These are phyloP conservation scores for Nematolebias whitei DNA, from an alignment of 2,113 vertebrate species.

Conservation along the genomic window DNA sequence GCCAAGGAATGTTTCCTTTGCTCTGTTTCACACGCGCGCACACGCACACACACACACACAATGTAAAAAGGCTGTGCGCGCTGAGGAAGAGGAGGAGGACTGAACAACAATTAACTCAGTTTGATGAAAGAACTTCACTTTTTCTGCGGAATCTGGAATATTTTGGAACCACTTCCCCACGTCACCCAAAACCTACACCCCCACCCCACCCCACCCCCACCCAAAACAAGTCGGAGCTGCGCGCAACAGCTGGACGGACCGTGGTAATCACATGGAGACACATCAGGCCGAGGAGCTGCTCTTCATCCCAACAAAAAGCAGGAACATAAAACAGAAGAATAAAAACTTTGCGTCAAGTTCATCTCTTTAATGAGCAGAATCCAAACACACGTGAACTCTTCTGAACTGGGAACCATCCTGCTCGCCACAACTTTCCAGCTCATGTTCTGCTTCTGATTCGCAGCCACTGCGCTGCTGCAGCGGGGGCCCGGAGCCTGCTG, in stretches of 20 bases:
- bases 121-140: constrained; percentile 24
- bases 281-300: neutral
- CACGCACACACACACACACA: constrained; percentile 62
- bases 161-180: constrained; percentile 19
- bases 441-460: no score
- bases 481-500: constrained; percentile 40
- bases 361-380: no score
- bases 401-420: no score
- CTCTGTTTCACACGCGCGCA: constrained; percentile 32
- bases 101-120: constrained; percentile 49
- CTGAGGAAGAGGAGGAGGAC: constrained; percentile 9
- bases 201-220: no score
- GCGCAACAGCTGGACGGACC: constrained; percentile 58
- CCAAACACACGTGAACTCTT: no score
- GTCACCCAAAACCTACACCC: no score
- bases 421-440: no score
- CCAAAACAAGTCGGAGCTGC: constrained; percentile 13
- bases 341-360: no score
- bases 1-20: constrained; percentile 75
- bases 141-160: neutral
- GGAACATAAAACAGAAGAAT: no score
- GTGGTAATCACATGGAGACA: neutral
- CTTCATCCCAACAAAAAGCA: no score
- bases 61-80: constrained; percentile 28
- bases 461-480: constrained; percentile 55